Evolutionary conservation across 2,797 vertebrate genomes (phyloP).

Genomic region (Danio tinwini): DNA sequence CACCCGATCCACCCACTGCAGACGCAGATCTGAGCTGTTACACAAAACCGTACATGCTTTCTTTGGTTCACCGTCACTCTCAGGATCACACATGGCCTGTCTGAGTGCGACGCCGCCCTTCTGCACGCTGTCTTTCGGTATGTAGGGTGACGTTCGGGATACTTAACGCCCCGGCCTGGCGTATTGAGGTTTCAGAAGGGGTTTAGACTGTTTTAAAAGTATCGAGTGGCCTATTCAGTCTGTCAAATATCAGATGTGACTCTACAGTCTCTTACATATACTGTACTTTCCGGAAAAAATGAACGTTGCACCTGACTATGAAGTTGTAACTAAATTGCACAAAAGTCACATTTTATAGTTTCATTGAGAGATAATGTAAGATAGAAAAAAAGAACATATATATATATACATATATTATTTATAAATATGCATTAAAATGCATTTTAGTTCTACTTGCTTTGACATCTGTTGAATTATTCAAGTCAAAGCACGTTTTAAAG

Average conservation of each 20-base stretch:
- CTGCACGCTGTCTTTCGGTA: slow-evolving; percentile 24
- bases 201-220: slow-evolving; percentile 29
- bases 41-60: neutral
- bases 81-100: slow-evolving; percentile 47
- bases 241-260: slow-evolving; percentile 14
- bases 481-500: neutral
- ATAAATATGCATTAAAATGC: too few relatives aligned
- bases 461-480: neutral
- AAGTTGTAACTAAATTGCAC: neutral
- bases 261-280: neutral
- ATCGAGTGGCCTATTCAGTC: slow-evolving; percentile 36
- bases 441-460: neutral
- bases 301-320: too few relatives aligned
- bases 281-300: too few relatives aligned
- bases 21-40: slow-evolving; percentile 87
- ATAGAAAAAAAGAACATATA: neutral
- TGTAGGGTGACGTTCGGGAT: slow-evolving; percentile 29
- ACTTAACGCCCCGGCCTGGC: neutral
- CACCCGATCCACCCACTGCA: slow-evolving; percentile 77
- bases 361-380: neutral
- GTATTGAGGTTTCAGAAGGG: slow-evolving; percentile 8
- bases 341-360: neutral
- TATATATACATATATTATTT: too few relatives aligned
- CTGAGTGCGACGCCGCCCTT: slow-evolving; percentile 27
- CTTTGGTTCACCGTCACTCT: slow-evolving; percentile 45